Base-by-base conservation (phyloP, 2,113 vertebrate genomes). In the Onychorhynchus coronatus region DNA sequence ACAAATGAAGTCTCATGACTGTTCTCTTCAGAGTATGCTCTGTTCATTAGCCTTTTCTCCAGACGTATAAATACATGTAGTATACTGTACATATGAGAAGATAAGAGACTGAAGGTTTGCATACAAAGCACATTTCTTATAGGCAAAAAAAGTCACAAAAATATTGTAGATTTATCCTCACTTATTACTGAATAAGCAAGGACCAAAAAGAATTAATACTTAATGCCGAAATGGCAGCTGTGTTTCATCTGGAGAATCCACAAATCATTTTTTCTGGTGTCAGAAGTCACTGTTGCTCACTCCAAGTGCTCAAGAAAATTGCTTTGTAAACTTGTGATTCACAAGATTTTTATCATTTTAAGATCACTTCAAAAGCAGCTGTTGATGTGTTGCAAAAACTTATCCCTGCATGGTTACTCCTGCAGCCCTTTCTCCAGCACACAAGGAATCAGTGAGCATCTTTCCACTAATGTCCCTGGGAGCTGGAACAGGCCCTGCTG, bases 1-100 rank as follows among this genome's bases (percentile, higher is more conserved):
- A 52, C 47, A 95, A 97, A 96, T 75, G 83, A 92, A 92, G 81
- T 37, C 59, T 81, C 65, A 24, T 70, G 93, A 71, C 80, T 85
- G 49, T 50, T 95, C 66, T 59, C 63, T 74, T 78, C 62, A 52
- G 68, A 73, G 49, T 9, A 3, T 16, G 68, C 15, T 75, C 42
- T 68, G 63, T 79, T 81, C 94, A 75, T 95, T 75, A 89, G 80
- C 79, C 35, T 78, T 66, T 62, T 42, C 71, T 82, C 44, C 62
- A 91, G 42, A 89, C 47, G 44, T 81, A 67, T 33, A 56, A 63
- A 72, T 44, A 42, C 68, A 42, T 63, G 31, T 9, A 75, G 62
- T n/a, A 31, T 33, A 65, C 23, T 67, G 31, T 12, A 42, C 19
- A 59, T n/a, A 31, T 4, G 24, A 80, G 50, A 77, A 74, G 41